Conservation (phyloP, 2,113 vertebrate species). For the Myotis davidii region DNA sequence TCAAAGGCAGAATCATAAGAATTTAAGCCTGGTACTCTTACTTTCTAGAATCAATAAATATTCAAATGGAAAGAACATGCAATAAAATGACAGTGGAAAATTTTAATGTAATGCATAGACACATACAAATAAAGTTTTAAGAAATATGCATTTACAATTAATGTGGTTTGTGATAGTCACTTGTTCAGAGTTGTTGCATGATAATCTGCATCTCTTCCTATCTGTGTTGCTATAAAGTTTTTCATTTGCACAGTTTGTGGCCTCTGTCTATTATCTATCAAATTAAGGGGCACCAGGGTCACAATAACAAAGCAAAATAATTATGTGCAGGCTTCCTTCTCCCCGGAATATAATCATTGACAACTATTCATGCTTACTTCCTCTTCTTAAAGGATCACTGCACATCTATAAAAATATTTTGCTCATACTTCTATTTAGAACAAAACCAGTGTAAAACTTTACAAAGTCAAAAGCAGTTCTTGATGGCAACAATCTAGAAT, state of each 20-base stretch:
- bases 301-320: conserved; percentile 68
- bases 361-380: conserved; percentile 62
- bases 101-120: not conserved
- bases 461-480: conserved; percentile 37
- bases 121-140: not conserved
- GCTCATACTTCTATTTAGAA: conserved; percentile 49
- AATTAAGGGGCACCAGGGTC: conserved; percentile 56
- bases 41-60: not conserved
- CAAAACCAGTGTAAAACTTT: not conserved
- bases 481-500: conserved; percentile 14
- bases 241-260: conserved; percentile 47
- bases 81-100: not conserved
- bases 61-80: not conserved
- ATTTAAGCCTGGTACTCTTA: not conserved
- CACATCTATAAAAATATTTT: conserved; percentile 50
- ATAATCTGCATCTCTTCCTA: conserved; percentile 36
- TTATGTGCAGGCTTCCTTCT: conserved; percentile 60
- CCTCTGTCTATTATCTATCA: conserved; percentile 45
- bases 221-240: conserved; percentile 30
- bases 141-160: not conserved
- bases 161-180: not conserved
- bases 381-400: conserved; percentile 58
- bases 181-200: conserved; percentile 27
- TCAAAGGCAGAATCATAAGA: not conserved
- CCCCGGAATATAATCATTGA: conserved; percentile 53